Base-by-base conservation (phyloP, 2,888 invertebrate species). In the Mythimna vitellina region DNA sequence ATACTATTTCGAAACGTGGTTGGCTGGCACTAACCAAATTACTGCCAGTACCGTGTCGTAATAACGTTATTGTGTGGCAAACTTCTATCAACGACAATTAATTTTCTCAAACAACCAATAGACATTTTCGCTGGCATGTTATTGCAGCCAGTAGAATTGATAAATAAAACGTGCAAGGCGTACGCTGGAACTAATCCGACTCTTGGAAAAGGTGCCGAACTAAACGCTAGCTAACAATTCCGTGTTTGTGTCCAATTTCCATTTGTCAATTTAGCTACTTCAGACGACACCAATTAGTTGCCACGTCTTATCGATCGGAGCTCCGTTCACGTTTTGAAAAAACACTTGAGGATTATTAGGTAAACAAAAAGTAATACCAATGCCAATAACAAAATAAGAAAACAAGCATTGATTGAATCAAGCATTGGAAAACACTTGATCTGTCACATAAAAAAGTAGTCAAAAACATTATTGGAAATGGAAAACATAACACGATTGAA, bases 1-100 rank as follows among this genome's bases (percentile, higher is more conserved):
- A 76, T 74, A 57, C 53, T 72, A 62, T 85, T 85, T 58, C 73
- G 70, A 78, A 63, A 84, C 70, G 38, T 70, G 65, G 60, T 76
- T 78, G 78, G 68, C 76, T 70, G 62, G 57, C 53, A 42, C 65
- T 76, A 74, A 73, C 80, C 58, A 73, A 85, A 85, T 83, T 79
- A 82, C 73, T 76, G 70, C 64, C 70, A 72, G 76, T 61, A 22
- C 70, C 32, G 70, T 82, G 73, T 77, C 70, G 68, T 71, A 77
- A 82, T 69, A 61, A 63, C 56, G 69, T 54, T 73, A 69, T 56
- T 70, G 57, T 65, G 56, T 60, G 35, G 58, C 73, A 63, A 70
- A 69, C 68, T 46, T 65, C 49, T 38, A 70, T 51, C 32, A 61
- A 32, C 25, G 20, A 78, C 53, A 73, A 49, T 73, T 79, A 63